Evolutionary conservation across 2,113 vertebrate genomes (phyloP).

Genomic region (Rana temporaria): DNA sequence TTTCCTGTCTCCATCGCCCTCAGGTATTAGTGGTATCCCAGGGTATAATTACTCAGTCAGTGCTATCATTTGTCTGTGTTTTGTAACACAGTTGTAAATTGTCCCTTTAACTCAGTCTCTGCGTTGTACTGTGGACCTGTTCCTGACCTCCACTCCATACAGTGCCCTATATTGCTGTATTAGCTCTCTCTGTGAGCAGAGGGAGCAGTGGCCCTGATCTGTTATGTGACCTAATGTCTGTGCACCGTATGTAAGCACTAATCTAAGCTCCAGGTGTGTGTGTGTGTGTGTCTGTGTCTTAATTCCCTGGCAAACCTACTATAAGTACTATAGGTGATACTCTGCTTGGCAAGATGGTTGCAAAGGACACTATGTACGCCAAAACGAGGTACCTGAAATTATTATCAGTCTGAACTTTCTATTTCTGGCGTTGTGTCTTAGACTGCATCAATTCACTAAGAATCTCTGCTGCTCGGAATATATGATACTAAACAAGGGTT

Average conservation of each 20-base stretch:
- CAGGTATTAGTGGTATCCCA: conserved; percentile 45
- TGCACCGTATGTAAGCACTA: background rate
- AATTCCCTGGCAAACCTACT: background rate
- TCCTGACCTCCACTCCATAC: conserved; percentile 19
- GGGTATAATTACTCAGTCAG: conserved; percentile 37
- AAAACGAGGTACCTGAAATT: conserved; percentile 23
- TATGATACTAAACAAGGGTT: conserved; percentile 19
- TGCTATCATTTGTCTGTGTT: conserved; percentile 26
- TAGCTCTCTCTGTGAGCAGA: conserved; percentile 1
- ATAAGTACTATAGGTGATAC: background rate
- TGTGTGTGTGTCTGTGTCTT: background rate
- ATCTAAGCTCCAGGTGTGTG: conserved; percentile 1
- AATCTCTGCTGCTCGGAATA: conserved; percentile 8
- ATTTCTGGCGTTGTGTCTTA: background rate
- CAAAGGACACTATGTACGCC: conserved; percentile 1
- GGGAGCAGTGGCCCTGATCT: conserved; percentile 4
- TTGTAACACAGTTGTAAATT: conserved; percentile 17
- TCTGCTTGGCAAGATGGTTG: background rate
- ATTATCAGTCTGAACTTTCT: background rate
- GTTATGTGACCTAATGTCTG: conserved; percentile 17
- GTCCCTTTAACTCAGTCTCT: conserved; percentile 33
- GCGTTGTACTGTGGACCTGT: conserved; percentile 11
- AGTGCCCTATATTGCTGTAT: conserved; percentile 18
- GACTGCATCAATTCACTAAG: background rate
- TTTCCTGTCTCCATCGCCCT: conserved; percentile 22